A percentile compares a stretch with the other conserved stretches of the same genome.
These are phyloP conservation scores for Meghimatium bilineatum DNA, from an alignment of 2,888 invertebrate genomes.

Conservation along the genomic window DNA sequence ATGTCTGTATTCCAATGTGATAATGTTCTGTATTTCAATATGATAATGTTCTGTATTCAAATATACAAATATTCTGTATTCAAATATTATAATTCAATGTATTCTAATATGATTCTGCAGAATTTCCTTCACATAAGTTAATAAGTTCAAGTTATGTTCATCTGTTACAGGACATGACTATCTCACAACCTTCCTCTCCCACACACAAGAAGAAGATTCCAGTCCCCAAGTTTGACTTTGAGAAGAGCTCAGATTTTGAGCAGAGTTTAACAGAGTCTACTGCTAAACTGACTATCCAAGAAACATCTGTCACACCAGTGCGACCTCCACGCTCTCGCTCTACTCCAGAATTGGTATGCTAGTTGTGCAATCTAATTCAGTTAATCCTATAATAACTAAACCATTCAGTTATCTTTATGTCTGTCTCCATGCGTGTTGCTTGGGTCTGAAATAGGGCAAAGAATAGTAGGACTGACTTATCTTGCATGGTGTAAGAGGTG, in stretches of 20 bases:
- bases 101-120: not conserved
- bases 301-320: constrained; percentile 6
- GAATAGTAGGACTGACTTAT: too few species aligned
- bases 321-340: not conserved
- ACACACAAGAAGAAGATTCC: constrained; percentile 34
- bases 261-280: constrained; percentile 36
- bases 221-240: constrained; percentile 36
- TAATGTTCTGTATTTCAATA: too few species aligned
- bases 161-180: not conserved
- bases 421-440: too few species aligned
- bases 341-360: constrained; percentile 17
- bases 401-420: too few species aligned
- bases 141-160: not conserved
- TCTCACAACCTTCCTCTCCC: constrained; percentile 4
- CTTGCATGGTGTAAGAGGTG: too few species aligned
- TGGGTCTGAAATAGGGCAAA: too few species aligned
- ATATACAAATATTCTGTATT: too few species aligned
- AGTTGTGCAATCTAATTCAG: not conserved
- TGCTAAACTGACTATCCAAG: constrained; percentile 23
- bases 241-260: constrained; percentile 21
- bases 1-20: too few species aligned
- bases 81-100: too few species aligned
- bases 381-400: too few species aligned
- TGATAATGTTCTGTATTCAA: too few species aligned
- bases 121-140: not conserved